Percentiles rank a stretch among this genome's conserved stretches.
These are phyloP conservation scores for Ooceraea biroi DNA, from an alignment of 1,140 invertebrate genomes.

Conservation along the genomic window DNA sequence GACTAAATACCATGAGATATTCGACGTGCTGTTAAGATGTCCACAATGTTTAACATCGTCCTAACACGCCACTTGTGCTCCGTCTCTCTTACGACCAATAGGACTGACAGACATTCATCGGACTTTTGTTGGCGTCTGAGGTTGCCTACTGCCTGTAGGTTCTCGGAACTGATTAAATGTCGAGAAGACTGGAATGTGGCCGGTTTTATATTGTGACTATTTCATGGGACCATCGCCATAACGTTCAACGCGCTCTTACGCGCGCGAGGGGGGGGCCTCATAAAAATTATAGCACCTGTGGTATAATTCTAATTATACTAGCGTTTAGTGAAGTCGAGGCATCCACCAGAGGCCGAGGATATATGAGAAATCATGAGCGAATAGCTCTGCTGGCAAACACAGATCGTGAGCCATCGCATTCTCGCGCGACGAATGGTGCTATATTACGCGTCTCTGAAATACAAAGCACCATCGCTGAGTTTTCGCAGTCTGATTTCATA, in stretches of 20 bases:
- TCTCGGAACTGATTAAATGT: not conserved
- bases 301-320: not conserved
- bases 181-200: not conserved
- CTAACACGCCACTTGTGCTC: not conserved
- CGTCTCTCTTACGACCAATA: not conserved
- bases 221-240: not conserved
- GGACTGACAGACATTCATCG: not conserved
- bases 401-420: not conserved
- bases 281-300: not conserved
- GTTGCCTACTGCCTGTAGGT: not conserved
- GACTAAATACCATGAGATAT: not conserved
- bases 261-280: not conserved
- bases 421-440: not conserved
- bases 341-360: not conserved
- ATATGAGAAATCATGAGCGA: not conserved
- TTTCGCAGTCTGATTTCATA: not conserved
- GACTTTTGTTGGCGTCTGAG: no score
- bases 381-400: not conserved
- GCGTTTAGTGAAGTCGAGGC: not conserved
- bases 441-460: not conserved
- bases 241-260: not conserved
- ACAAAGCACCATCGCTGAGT: not conserved
- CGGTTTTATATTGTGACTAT: not conserved
- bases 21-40: not conserved
- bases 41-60: not conserved